These are phyloP conservation scores for Cephus rjabovi DNA, from an alignment of 2,888 invertebrate species.

Conservation along the genomic window DNA sequence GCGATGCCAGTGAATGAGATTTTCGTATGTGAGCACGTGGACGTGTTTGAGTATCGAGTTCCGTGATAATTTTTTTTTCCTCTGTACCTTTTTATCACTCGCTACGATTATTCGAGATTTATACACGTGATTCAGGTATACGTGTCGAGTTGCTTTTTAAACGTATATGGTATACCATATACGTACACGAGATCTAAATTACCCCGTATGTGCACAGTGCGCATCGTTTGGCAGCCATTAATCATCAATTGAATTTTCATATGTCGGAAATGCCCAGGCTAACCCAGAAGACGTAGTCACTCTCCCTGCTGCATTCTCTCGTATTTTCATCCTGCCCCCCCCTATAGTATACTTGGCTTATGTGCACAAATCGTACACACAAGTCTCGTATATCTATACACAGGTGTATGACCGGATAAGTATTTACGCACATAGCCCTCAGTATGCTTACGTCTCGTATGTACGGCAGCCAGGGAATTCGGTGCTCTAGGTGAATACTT, in stretches of 20 bases:
- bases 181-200: not conserved
- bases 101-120: not conserved
- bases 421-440: not conserved
- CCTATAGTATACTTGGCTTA: not conserved
- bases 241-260: conserved; percentile 38
- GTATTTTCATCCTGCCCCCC: not conserved
- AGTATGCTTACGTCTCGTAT: not conserved
- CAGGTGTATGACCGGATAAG: not conserved
- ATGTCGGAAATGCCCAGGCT: conserved; percentile 23
- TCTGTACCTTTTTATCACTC: not conserved
- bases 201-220: not conserved
- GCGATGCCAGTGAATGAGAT: not conserved
- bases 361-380: not conserved
- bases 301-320: not conserved
- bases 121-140: not conserved
- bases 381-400: not conserved
- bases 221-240: conserved; percentile 6
- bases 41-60: not conserved
- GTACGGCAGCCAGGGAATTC: not conserved
- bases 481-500: conserved; percentile 45
- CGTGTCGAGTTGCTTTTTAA: not conserved
- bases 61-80: not conserved
- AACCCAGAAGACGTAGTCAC: not conserved
- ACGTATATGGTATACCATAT: not conserved
- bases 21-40: not conserved